Evolutionary conservation across 2,888 invertebrate genomes (phyloP).

Genomic region (Eupithecia abbreviata): DNA sequence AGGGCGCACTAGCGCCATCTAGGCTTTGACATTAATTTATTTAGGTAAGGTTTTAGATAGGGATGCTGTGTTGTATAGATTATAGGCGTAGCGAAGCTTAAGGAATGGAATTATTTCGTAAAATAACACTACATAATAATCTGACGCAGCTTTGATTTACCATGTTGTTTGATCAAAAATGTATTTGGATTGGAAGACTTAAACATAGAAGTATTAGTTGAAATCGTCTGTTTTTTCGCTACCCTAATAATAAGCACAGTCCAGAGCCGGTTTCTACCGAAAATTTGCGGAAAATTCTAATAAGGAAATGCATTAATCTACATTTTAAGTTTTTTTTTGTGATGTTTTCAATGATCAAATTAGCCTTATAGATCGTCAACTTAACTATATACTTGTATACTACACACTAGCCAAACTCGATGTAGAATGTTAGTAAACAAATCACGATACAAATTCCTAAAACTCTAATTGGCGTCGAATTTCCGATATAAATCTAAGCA

Average conservation of each 20-base stretch:
- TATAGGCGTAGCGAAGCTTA: background rate
- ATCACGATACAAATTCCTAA: too few species aligned
- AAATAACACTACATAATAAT: background rate
- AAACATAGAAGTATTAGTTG: background rate
- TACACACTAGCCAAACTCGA: background rate
- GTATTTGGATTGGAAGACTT: background rate
- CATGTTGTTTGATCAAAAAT: background rate
- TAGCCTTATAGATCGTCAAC: background rate
- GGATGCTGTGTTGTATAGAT: conserved; percentile 31
- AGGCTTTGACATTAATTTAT: conserved; percentile 64
- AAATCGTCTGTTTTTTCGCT: conserved; percentile 9
- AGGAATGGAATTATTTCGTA: background rate
- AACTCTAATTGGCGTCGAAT: too few species aligned
- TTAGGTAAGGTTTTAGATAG: conserved; percentile 63
- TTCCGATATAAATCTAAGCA: too few species aligned
- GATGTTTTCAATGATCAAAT: conserved; percentile 2
- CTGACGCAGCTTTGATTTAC: background rate
- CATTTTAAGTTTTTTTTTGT: background rate
- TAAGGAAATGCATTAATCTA: background rate
- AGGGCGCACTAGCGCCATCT: conserved; percentile 48
- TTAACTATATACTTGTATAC: background rate
- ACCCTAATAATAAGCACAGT: conserved; percentile 7
- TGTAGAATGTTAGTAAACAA: too few species aligned
- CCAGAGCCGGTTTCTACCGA: background rate
- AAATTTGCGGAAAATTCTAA: background rate